These are phyloP conservation scores for Falco punctatus DNA, from an alignment of 2,113 vertebrate species.

Conservation along the genomic window DNA sequence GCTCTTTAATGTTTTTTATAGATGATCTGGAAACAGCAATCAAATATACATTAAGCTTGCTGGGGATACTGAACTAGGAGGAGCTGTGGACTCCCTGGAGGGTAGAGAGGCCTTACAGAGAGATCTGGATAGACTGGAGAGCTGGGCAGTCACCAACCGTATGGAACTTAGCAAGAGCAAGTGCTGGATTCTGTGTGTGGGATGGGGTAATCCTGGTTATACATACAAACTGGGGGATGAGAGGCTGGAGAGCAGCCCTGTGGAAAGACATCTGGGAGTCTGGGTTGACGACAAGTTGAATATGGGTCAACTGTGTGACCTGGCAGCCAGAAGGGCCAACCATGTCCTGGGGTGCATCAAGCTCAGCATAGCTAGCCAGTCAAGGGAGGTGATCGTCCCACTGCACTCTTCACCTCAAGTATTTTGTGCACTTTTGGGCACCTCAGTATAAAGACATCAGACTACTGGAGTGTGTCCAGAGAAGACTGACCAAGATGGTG, in stretches of 20 bases:
- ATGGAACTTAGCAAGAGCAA: neutral
- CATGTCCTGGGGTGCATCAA: too few relatives aligned
- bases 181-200: rapidly evolving
- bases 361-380: too few relatives aligned
- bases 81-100: too few relatives aligned
- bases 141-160: rapidly evolving
- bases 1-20: neutral
- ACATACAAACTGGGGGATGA: rapidly evolving
- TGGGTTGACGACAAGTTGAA: neutral
- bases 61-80: too few relatives aligned
- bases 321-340: neutral
- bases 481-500: too few relatives aligned
- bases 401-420: rapidly evolving
- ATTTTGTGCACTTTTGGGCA: rapidly evolving
- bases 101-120: too few relatives aligned
- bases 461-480: neutral
- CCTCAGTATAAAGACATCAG: neutral
- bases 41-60: neutral
- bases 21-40: neutral
- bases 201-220: rapidly evolving
- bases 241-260: neutral
- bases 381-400: too few relatives aligned
- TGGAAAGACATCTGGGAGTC: rapidly evolving
- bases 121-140: neutral
- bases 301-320: neutral